Percentiles rank a stretch among this genome's conserved stretches.
Evolutionary conservation across 2,797 vertebrate species (phyloP).

Genomic region (Melanotaenia parkinsoni): DNA sequence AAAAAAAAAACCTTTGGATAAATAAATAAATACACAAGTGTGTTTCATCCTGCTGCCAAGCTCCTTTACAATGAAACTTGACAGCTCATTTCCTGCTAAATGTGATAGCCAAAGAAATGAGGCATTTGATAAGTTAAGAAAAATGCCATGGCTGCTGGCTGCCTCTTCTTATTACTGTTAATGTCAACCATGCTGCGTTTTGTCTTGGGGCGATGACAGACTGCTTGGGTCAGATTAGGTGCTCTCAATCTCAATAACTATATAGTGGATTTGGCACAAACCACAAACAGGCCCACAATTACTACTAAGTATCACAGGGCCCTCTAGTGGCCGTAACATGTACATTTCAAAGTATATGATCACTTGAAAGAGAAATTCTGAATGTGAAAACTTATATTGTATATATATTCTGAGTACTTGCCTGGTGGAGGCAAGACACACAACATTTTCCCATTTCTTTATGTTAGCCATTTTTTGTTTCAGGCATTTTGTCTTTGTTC

Average conservation of each 20-base stretch:
- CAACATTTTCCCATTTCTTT: constrained; percentile 1
- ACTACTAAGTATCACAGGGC: constrained; percentile 14
- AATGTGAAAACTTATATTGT: neutral
- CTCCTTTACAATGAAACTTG: constrained; percentile 58
- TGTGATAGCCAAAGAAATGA: constrained; percentile 67
- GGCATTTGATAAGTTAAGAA: constrained; percentile 70
- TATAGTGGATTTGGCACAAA: constrained; percentile 13
- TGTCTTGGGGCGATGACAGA: constrained; percentile 59
- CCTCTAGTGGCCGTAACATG: constrained; percentile 48
- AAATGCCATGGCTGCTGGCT: constrained; percentile 64
- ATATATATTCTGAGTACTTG: constrained; percentile 21
- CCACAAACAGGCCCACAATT: constrained; percentile 3
- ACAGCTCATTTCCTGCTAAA: constrained; percentile 73
- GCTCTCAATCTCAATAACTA: constrained; percentile 30
- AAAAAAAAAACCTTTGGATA: constrained; percentile 41
- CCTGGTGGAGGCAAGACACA: constrained; percentile 69
- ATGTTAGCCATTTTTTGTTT: constrained; percentile 3
- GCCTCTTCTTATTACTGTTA: constrained; percentile 59
- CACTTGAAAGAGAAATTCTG: neutral
- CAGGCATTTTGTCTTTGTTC: neutral
- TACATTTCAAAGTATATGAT: neutral
- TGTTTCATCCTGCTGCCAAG: constrained; percentile 74
- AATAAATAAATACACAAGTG: constrained; percentile 75
- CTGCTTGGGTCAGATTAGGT: constrained; percentile 40
- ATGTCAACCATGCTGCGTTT: constrained; percentile 55